A percentile compares a stretch with the other conserved stretches of the same genome.
Evolutionary conservation across 2,113 vertebrate genomes (phyloP).

Genomic region (Malurus melanocephalus): DNA sequence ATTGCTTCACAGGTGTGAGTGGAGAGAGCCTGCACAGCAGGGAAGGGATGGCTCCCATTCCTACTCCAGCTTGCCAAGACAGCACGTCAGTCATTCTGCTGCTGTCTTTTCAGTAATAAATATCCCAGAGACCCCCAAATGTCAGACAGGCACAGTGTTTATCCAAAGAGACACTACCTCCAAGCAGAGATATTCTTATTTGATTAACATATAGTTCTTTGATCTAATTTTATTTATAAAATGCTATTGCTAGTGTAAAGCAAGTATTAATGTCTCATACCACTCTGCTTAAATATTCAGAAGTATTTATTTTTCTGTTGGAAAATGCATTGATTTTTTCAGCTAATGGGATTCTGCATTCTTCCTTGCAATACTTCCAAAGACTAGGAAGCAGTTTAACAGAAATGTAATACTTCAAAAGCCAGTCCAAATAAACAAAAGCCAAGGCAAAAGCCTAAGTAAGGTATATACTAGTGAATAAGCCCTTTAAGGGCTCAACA

Average conservation of each 20-base stretch:
- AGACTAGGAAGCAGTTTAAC: background rate
- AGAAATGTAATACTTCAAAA: background rate
- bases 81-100: background rate
- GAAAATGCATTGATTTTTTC: conserved; percentile 9
- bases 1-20: background rate
- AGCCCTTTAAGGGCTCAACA: background rate
- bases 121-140: background rate
- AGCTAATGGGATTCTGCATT: background rate
- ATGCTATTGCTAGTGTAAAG: conserved; percentile 5
- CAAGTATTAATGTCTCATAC: conserved; percentile 17
- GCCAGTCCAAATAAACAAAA: background rate
- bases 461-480: background rate
- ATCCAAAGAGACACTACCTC: background rate
- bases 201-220: conserved; percentile 5
- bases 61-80: background rate
- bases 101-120: background rate
- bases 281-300: conserved; percentile 11
- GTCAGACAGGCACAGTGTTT: background rate
- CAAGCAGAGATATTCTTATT: background rate
- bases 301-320: background rate
- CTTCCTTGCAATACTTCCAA: background rate
- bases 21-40: background rate
- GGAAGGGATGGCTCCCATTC: background rate
- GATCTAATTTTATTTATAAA: conserved; percentile 13
- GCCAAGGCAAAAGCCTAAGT: background rate